These are phyloP conservation scores for Callochromis pleurospilus DNA, from an alignment of 2,113 vertebrate genomes.

Conservation along the genomic window DNA sequence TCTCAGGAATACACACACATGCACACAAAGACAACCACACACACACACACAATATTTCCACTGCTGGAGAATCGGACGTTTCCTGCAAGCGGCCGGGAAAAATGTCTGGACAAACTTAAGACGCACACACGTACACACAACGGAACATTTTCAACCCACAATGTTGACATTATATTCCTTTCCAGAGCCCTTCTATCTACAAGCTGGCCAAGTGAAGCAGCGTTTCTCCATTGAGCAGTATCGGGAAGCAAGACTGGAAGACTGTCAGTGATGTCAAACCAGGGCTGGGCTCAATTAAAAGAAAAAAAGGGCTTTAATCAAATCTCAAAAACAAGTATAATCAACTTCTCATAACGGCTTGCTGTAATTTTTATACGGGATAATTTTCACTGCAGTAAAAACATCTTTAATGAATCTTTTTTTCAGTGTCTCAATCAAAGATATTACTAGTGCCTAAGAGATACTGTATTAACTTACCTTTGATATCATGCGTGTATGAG, in stretches of 20 bases:
- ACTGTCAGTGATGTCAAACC: constrained; percentile 22
- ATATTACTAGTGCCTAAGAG: background rate
- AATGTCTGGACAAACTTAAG: constrained; percentile 65
- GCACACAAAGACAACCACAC: background rate
- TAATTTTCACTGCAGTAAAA: background rate
- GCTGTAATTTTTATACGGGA: background rate
- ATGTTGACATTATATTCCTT: constrained; percentile 68
- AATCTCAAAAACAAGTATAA: background rate
- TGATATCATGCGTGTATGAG: background rate
- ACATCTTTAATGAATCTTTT: background rate
- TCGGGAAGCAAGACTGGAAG: constrained; percentile 10
- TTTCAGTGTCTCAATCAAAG: background rate
- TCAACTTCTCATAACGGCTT: background rate
- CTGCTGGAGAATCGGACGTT: constrained; percentile 49
- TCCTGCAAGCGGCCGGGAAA: constrained; percentile 48
- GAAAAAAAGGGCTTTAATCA: background rate
- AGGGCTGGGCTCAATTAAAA: background rate
- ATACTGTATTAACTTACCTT: background rate
- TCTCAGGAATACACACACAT: background rate
- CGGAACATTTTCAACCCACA: constrained; percentile 66
- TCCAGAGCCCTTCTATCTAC: constrained; percentile 36
- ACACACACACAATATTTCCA: constrained; percentile 42
- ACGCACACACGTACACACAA: constrained; percentile 27
- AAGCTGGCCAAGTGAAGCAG: constrained; percentile 42
- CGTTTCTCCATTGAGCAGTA: constrained; percentile 26